Percentiles rank a stretch among this genome's conserved stretches.
Conservation (phyloP, 2,888 invertebrate species). For the Drosophila neotestacea region DNA sequence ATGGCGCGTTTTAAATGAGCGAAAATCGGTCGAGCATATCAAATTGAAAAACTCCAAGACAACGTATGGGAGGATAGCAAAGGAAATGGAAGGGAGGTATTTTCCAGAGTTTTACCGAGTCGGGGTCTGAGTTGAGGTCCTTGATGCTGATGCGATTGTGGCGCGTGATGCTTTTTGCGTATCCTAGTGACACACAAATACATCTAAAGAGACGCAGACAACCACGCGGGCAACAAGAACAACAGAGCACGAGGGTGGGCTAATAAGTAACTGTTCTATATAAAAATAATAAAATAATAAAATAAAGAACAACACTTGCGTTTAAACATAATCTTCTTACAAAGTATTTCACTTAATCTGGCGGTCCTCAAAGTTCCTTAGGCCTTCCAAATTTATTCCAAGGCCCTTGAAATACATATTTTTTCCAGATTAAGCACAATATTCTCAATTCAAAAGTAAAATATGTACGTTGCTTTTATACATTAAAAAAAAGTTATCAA, state of each 20-base stretch:
- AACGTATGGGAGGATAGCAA: conserved; percentile 30
- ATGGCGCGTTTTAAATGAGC: conserved; percentile 74
- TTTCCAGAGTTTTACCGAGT: background rate
- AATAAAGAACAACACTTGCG: background rate
- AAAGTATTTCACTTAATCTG: too few species aligned
- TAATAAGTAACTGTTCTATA: too few species aligned
- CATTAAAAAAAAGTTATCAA: too few species aligned
- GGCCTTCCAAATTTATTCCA: too few species aligned
- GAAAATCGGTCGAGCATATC: conserved; percentile 81
- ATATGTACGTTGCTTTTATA: too few species aligned
- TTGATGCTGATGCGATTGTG: conserved; percentile 54
- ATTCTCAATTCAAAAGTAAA: too few species aligned
- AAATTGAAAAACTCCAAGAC: conserved; percentile 78
- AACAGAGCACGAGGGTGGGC: conserved; percentile 27
- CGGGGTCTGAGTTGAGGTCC: background rate
- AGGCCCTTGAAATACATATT: too few species aligned
- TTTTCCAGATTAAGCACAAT: too few species aligned
- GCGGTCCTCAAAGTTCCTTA: too few species aligned
- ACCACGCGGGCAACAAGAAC: conserved; percentile 21
- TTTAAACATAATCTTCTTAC: too few species aligned
- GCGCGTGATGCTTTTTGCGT: conserved; percentile 72
- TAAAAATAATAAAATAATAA: conserved; percentile 46
- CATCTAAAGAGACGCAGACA: conserved; percentile 42
- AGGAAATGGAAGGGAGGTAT: background rate
- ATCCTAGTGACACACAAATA: conserved; percentile 81